Evolutionary conservation across 2,888 invertebrate species (phyloP).

Genomic region (Polydrusus tereticollis): DNA sequence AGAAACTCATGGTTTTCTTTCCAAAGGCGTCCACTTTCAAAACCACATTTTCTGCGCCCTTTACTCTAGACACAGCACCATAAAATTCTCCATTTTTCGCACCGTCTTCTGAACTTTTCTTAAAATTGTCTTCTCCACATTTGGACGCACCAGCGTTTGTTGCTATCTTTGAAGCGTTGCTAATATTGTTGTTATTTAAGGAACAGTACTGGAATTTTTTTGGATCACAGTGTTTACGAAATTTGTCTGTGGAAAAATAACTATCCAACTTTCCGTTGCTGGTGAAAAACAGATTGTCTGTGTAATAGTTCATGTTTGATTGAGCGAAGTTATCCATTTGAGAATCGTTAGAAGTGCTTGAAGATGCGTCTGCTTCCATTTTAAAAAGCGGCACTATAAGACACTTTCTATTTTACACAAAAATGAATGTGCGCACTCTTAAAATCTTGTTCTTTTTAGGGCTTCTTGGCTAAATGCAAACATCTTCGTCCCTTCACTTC

Average conservation of each 20-base stretch:
- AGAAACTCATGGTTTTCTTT: conserved; percentile 65
- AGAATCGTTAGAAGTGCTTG: conserved; percentile 64
- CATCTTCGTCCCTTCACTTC: too few species aligned
- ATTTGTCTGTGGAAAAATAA: conserved; percentile 57
- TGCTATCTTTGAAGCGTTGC: conserved; percentile 14
- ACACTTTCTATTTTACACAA: neutral
- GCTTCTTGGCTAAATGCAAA: too few species aligned
- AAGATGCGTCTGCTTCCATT: conserved; percentile 57
- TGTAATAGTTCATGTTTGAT: conserved; percentile 60
- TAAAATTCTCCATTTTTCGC: conserved; percentile 51
- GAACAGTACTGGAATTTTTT: conserved; percentile 57
- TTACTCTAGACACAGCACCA: conserved; percentile 43
- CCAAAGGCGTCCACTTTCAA: conserved; percentile 63
- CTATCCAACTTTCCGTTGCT: conserved; percentile 60
- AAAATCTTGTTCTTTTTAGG: neutral
- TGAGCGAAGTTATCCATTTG: conserved; percentile 57
- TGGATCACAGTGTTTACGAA: conserved; percentile 50
- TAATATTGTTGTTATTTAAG: conserved; percentile 35
- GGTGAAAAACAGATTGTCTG: conserved; percentile 60
- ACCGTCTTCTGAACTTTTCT: conserved; percentile 26
- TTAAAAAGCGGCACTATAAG: neutral
- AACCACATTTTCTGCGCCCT: conserved; percentile 56
- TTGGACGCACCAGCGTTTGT: neutral
- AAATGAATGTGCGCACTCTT: neutral
- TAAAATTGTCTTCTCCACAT: conserved; percentile 34